A percentile compares a stretch with the other conserved stretches of the same genome.
Conservation (phyloP, 1,140 invertebrate species). For the Drepana arcuata region DNA sequence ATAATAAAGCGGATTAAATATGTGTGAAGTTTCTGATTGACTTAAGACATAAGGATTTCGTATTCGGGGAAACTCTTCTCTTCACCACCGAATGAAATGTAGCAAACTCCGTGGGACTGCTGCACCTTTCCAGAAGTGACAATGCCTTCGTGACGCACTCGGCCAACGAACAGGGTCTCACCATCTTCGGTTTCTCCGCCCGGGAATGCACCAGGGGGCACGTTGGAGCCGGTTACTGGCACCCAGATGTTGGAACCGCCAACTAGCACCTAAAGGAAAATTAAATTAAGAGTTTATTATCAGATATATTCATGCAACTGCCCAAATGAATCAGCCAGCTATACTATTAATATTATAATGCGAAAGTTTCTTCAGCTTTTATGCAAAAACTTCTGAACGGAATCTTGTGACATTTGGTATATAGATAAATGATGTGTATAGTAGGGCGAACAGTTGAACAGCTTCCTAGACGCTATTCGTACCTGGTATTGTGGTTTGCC, state of each 20-base stretch:
- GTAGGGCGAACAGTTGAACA: background rate
- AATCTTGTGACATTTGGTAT: too few relatives aligned
- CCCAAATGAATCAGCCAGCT: too few relatives aligned
- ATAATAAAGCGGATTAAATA: background rate
- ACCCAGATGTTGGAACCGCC: slow-evolving; percentile 76
- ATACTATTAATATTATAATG: too few relatives aligned
- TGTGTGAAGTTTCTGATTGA: background rate
- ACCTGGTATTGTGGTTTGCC: slow-evolving; percentile 83
- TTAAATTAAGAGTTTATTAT: too few relatives aligned
- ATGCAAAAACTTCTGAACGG: too few relatives aligned
- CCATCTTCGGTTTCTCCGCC: slow-evolving; percentile 83
- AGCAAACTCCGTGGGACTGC: slow-evolving; percentile 76
- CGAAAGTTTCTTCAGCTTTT: too few relatives aligned
- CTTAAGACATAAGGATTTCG: slow-evolving; percentile 77
- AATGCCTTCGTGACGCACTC: slow-evolving; percentile 77
- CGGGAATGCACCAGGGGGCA: slow-evolving; percentile 81
- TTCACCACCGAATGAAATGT: slow-evolving; percentile 80
- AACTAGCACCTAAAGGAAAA: slow-evolving; percentile 72
- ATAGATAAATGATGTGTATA: slow-evolving; percentile 2
- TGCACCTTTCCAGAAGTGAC: slow-evolving; percentile 81
- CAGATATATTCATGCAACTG: too few relatives aligned
- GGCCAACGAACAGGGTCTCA: slow-evolving; percentile 80
- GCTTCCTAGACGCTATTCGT: slow-evolving; percentile 3
- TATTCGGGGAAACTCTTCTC: slow-evolving; percentile 83
- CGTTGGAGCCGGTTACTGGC: slow-evolving; percentile 72